A percentile compares a stretch with the other conserved stretches of the same genome.
phyloP scores from a whole-genome alignment of 2,113 vertebrate species.

The Catharus fuscescens region DNA sequence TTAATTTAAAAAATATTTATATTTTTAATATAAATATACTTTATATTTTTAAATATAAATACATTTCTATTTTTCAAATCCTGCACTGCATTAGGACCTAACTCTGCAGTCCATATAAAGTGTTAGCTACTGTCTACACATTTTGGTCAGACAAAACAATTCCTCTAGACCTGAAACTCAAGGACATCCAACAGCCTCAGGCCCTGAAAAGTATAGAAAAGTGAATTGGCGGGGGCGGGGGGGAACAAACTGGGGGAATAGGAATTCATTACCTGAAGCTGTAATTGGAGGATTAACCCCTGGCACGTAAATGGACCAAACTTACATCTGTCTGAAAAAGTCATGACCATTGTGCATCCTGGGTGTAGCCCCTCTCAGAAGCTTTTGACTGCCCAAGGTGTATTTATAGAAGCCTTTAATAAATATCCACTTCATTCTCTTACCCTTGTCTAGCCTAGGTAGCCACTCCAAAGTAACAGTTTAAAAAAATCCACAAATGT shows the following conservation, averaged over 20 bases:
- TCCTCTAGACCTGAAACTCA: not conserved
- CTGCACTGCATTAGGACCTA: not conserved
- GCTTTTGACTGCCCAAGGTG: not conserved
- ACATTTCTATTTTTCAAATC: not conserved
- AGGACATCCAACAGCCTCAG: too few species aligned
- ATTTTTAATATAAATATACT: not conserved
- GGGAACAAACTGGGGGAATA: not conserved
- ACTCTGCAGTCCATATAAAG: not conserved
- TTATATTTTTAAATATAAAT: not conserved
- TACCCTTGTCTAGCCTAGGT: not conserved
- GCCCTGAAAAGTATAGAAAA: not conserved
- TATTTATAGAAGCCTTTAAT: not conserved
- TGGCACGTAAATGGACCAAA: not conserved
- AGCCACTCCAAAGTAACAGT: not conserved
- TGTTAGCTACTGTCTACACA: not conserved
- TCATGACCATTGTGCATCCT: rapidly evolving
- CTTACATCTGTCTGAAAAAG: not conserved
- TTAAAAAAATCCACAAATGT: not conserved
- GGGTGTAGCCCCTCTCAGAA: rapidly evolving
- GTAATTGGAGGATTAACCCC: not conserved
- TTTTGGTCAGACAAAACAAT: not conserved
- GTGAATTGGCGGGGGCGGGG: not conserved
- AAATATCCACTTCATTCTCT: not conserved
- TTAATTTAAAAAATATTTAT: too few species aligned
- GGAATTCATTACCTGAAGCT: not conserved